Percentiles rank a stretch among this genome's conserved stretches.
Evolutionary conservation across 2,113 vertebrate genomes (phyloP).

Genomic region (Corydoras maculifer): DNA sequence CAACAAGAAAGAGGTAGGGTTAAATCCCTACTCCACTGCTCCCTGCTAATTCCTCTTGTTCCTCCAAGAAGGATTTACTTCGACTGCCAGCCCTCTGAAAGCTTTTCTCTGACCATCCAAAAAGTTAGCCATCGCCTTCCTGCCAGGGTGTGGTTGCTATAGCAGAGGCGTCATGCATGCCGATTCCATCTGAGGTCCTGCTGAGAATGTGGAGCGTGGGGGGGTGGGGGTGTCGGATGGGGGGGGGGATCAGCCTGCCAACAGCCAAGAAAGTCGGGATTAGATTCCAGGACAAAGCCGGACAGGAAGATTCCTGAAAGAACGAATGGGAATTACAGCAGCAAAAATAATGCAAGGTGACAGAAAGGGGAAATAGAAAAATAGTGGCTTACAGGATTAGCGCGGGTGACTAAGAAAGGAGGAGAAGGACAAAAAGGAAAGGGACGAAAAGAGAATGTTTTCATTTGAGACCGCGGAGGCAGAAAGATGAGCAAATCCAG

Average conservation of each 20-base stretch:
- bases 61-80: conserved; percentile 91
- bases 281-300: conserved; percentile 77
- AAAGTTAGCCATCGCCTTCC: conserved; percentile 82
- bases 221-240: conserved; percentile 42
- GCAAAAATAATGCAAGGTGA: conserved; percentile 89
- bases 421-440: conserved; percentile 58
- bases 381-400: conserved; percentile 82
- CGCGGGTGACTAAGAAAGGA: conserved; percentile 60
- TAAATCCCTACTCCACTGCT: conserved; percentile 86
- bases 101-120: conserved; percentile 76
- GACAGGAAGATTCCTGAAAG: conserved; percentile 90
- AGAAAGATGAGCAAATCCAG: conserved; percentile 50
- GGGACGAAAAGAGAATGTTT: conserved; percentile 79
- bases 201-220: conserved; percentile 68
- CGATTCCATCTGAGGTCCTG: conserved; percentile 75
- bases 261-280: conserved; percentile 81
- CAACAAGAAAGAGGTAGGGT: conserved; percentile 79
- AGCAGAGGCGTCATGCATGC: conserved; percentile 84
- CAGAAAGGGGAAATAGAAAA: conserved; percentile 90
- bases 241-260: conserved; percentile 47
- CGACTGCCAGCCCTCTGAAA: conserved; percentile 84
- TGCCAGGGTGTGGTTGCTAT: conserved; percentile 90
- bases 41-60: conserved; percentile 90
- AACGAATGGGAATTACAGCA: conserved; percentile 90
- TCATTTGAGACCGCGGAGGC: conserved; percentile 65